Conservation (phyloP, 2,113 vertebrate genomes). For the Gobiocypris rarus region DNA sequence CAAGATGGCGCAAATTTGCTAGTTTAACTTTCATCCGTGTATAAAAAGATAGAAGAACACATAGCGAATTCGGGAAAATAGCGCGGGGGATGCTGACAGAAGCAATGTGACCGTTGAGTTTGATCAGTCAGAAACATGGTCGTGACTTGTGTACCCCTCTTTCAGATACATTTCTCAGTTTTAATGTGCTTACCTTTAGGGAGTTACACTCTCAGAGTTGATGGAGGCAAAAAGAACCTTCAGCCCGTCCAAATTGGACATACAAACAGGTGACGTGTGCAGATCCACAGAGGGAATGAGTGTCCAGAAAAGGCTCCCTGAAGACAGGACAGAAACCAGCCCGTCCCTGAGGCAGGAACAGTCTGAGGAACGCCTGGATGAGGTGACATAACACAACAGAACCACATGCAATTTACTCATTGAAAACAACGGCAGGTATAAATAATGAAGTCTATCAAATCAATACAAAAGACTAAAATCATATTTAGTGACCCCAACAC, state of each 20-base stretch:
- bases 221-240: conserved; percentile 87
- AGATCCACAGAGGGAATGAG: conserved; percentile 8
- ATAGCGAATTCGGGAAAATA: not conserved
- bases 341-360: not conserved
- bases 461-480: no score
- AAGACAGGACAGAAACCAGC: not conserved
- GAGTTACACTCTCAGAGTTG: conserved; percentile 89
- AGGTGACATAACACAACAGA: not conserved
- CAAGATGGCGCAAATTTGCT: not conserved
- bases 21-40: not conserved
- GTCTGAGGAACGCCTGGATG: not conserved
- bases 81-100: not conserved
- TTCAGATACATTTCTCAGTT: not conserved
- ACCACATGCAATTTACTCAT: not conserved
- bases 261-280: conserved; percentile 39
- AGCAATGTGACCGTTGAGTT: not conserved
- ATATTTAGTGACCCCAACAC: not conserved
- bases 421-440: not conserved
- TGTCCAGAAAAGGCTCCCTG: conserved; percentile 7
- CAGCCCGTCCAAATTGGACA: conserved; percentile 1
- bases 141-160: no score
- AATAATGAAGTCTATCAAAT: not conserved
- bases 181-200: conserved; percentile 71
- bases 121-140: not conserved
- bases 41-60: not conserved